Conservation (phyloP, 2,113 vertebrate genomes). For the Clarias batrachus region DNA sequence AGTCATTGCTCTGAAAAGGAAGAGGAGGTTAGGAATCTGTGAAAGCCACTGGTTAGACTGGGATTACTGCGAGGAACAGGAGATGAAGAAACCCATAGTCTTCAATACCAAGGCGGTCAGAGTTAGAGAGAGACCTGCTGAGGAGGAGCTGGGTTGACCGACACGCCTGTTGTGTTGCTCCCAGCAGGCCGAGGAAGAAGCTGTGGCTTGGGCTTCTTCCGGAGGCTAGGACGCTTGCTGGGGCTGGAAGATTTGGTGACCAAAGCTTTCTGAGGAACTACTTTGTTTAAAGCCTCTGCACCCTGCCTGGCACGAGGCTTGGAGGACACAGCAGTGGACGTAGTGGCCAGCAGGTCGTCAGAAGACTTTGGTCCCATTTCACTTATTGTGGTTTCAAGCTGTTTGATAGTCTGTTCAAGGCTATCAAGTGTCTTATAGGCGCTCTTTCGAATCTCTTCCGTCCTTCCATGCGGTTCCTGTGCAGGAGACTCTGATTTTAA, state of each 20-base stretch:
- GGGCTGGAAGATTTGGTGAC: constrained; percentile 53
- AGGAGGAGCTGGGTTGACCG: constrained; percentile 40
- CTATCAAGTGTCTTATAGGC: constrained; percentile 94
- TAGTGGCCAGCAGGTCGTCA: constrained; percentile 59
- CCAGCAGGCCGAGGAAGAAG: constrained; percentile 78
- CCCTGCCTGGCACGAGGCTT: constrained; percentile 33
- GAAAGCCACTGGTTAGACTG: constrained; percentile 71
- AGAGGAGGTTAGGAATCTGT: constrained; percentile 51
- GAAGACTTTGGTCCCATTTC: constrained; percentile 82
- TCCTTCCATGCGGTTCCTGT: constrained; percentile 69
- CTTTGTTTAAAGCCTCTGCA: constrained; percentile 62
- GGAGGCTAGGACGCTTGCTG: constrained; percentile 66
- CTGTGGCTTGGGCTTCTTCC: constrained; percentile 77
- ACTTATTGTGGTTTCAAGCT: constrained; percentile 93
- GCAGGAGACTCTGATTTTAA: constrained; percentile 53
- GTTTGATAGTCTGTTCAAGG: constrained; percentile 96
- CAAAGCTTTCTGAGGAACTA: constrained; percentile 59
- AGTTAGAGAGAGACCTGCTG: constrained; percentile 87
- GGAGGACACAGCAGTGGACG: background rate
- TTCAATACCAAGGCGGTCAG: constrained; percentile 55
- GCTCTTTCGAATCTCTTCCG: constrained; percentile 89
- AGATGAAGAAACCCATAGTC: constrained; percentile 68
- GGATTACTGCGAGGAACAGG: constrained; percentile 41
- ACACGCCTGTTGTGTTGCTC: constrained; percentile 48
- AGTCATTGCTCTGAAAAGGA: constrained; percentile 63